Conservation (phyloP, 2,888 invertebrate species). For the Griposia aprilina region DNA sequence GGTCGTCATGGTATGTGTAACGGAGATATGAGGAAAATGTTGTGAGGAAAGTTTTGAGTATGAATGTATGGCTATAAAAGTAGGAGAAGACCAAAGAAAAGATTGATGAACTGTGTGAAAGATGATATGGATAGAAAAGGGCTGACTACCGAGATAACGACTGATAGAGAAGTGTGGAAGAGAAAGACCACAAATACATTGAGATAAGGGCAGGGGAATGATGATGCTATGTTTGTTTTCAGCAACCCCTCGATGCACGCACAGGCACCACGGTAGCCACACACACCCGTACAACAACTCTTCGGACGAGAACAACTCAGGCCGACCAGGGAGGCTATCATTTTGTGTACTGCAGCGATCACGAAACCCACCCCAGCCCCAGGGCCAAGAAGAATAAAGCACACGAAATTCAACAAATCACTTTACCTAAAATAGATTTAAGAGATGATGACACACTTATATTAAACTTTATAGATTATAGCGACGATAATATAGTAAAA, state of each 20-base stretch:
- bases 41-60: background rate
- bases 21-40: background rate
- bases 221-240: background rate
- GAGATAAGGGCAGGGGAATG: background rate
- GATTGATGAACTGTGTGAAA: background rate
- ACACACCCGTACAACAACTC: background rate
- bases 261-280: background rate
- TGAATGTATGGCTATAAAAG: background rate
- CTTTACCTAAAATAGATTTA: background rate
- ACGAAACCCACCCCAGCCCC: too few relatives aligned
- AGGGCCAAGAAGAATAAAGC: background rate
- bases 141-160: too few relatives aligned
- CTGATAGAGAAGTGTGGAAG: too few relatives aligned
- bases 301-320: background rate
- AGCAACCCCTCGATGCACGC: conserved; percentile 2
- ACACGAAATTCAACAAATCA: background rate
- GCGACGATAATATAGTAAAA: background rate
- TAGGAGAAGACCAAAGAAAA: background rate
- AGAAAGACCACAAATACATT: background rate
- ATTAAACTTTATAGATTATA: background rate
- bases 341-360: conserved; percentile 1
- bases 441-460: conserved; percentile 3
- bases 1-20: background rate
- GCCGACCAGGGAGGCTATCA: conserved; percentile 3
- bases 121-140: too few relatives aligned